phyloP scores from a whole-genome alignment of 1,140 invertebrate genomes.

The Tetraneura akinire region DNA sequence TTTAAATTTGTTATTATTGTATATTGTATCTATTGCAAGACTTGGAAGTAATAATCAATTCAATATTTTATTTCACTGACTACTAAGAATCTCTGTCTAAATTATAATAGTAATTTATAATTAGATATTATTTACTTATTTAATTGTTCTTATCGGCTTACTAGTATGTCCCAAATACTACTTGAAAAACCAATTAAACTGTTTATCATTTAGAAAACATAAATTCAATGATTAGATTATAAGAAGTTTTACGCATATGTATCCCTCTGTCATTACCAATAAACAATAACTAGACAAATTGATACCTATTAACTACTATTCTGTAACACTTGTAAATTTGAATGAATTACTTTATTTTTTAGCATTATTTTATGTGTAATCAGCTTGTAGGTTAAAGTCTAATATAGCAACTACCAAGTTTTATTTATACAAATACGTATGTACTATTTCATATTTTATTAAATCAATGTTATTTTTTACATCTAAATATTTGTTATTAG shows the following conservation, averaged over 20 bases:
- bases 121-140: constrained; percentile 50
- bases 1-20: not conserved
- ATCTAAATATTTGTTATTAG: no score
- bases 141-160: constrained; percentile 50
- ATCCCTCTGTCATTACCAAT: not conserved
- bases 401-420: constrained; percentile 22
- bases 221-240: constrained; percentile 46
- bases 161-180: constrained; percentile 35
- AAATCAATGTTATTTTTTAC: no score
- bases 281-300: constrained; percentile 3
- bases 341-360: constrained; percentile 2
- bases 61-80: constrained; percentile 2
- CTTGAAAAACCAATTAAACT: constrained; percentile 49
- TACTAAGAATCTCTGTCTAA: constrained; percentile 16
- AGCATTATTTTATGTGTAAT: constrained; percentile 1
- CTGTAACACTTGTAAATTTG: constrained; percentile 13
- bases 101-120: constrained; percentile 42
- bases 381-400: constrained; percentile 30
- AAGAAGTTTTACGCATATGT: not conserved
- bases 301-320: not conserved
- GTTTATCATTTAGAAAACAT: constrained; percentile 46
- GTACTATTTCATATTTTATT: not conserved
- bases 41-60: constrained; percentile 24
- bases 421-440: constrained; percentile 24
- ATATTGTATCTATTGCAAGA: not conserved